A percentile compares a stretch with the other conserved stretches of the same genome.
phyloP scores from a whole-genome alignment of 1,140 invertebrate species.

The Eurosta solidaginis region DNA sequence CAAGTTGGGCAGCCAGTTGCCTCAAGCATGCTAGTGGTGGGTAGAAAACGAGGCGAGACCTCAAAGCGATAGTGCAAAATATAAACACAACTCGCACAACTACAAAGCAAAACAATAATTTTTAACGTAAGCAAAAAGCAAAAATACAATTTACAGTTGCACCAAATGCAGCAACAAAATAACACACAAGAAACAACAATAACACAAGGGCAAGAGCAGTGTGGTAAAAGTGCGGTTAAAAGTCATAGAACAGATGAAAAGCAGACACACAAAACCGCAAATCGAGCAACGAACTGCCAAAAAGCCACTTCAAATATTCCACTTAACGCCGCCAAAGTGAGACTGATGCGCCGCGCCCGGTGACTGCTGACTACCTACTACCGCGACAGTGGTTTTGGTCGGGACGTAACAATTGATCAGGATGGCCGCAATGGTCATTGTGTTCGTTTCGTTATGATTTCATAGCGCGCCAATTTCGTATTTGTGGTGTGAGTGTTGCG shows the following conservation, averaged over 20 bases:
- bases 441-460: too few species aligned
- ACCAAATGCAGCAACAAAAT: not conserved
- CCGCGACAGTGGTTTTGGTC: not conserved
- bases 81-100: not conserved
- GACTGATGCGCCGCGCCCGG: not conserved
- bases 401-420: not conserved
- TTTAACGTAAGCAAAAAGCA: not conserved
- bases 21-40: not conserved
- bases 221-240: constrained; percentile 17
- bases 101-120: not conserved
- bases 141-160: not conserved
- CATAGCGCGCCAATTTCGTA: too few species aligned
- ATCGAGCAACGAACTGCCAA: constrained; percentile 9
- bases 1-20: constrained; percentile 5
- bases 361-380: not conserved
- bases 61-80: too few species aligned
- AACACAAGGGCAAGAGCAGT: too few species aligned
- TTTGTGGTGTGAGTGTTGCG: too few species aligned
- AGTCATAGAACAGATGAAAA: not conserved
- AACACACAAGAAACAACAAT: too few species aligned
- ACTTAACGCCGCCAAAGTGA: constrained; percentile 3
- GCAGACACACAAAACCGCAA: not conserved
- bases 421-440: not conserved
- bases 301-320: constrained; percentile 22
- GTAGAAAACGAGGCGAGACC: too few species aligned